phyloP scores from a whole-genome alignment of 2,797 vertebrate genomes.

The Galago senegalensis region DNA sequence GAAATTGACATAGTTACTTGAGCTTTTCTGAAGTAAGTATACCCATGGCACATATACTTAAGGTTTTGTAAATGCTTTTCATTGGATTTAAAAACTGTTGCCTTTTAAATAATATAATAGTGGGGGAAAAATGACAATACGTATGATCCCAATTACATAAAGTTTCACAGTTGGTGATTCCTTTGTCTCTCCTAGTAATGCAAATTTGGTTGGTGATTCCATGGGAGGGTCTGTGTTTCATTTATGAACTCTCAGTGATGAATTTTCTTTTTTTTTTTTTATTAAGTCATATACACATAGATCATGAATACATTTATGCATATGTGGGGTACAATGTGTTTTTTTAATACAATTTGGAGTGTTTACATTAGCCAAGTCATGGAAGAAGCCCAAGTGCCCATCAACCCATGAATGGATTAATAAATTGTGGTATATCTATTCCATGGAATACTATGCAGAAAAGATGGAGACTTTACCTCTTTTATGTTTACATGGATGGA shows the following conservation, averaged over 20 bases:
- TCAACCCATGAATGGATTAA: too few species aligned
- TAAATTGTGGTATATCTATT: too few species aligned
- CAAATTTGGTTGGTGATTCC: not conserved
- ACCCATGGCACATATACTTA: not conserved
- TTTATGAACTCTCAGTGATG: not conserved
- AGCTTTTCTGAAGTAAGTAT: conserved; percentile 32
- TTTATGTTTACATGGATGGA: too few species aligned
- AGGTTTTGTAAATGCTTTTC: conserved; percentile 12
- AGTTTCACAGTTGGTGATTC: not conserved
- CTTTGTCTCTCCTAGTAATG: not conserved
- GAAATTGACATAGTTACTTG: not conserved
- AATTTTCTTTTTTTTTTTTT: not conserved
- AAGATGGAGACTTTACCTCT: too few species aligned
- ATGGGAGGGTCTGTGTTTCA: not conserved
- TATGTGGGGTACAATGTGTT: too few species aligned
- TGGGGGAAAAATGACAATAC: not conserved
- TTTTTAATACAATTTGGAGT: too few species aligned
- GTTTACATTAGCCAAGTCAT: too few species aligned
- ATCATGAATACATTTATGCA: too few species aligned
- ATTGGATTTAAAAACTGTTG: not conserved
- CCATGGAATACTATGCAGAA: too few species aligned
- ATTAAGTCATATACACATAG: too few species aligned
- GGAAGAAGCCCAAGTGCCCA: too few species aligned
- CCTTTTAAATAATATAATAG: not conserved
- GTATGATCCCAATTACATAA: not conserved